phyloP scores from a whole-genome alignment of 2,888 invertebrate genomes.

The Hypercompe scribonia region DNA sequence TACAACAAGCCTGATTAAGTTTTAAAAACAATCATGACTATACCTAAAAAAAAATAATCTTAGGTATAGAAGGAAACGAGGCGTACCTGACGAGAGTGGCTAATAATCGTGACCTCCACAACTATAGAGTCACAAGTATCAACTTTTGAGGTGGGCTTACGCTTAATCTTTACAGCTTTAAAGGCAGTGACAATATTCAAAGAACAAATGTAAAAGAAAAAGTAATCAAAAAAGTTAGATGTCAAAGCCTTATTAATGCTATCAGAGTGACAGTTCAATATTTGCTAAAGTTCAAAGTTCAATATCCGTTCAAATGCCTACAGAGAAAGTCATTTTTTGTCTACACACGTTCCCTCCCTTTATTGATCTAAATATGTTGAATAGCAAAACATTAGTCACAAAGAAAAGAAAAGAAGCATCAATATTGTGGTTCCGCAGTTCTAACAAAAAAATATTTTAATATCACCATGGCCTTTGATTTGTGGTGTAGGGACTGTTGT shows the following conservation, averaged over 20 bases:
- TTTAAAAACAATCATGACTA: no score
- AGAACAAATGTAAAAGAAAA: not conserved
- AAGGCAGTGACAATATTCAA: not conserved
- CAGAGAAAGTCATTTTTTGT: not conserved
- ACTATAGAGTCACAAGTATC: no score
- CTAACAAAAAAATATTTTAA: not conserved
- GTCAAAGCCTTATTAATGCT: not conserved
- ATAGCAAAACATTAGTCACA: conserved; percentile 12
- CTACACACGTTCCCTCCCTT: not conserved
- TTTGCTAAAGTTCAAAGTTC: conserved; percentile 13
- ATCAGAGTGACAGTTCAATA: not conserved
- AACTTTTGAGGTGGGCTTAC: no score
- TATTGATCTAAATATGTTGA: conserved; percentile 3
- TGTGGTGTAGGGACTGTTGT: no score
- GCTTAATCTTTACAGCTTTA: no score
- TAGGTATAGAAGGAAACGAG: no score
- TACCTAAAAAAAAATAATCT: no score
- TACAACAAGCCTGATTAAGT: no score
- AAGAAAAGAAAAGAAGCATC: not conserved
- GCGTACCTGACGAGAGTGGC: no score
- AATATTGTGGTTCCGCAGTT: not conserved
- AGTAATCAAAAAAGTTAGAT: not conserved
- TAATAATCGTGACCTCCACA: no score
- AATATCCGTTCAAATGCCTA: conserved; percentile 18
- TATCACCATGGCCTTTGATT: not conserved